phyloP scores from a whole-genome alignment of 1,140 invertebrate species.

The Nephila pilipes region DNA sequence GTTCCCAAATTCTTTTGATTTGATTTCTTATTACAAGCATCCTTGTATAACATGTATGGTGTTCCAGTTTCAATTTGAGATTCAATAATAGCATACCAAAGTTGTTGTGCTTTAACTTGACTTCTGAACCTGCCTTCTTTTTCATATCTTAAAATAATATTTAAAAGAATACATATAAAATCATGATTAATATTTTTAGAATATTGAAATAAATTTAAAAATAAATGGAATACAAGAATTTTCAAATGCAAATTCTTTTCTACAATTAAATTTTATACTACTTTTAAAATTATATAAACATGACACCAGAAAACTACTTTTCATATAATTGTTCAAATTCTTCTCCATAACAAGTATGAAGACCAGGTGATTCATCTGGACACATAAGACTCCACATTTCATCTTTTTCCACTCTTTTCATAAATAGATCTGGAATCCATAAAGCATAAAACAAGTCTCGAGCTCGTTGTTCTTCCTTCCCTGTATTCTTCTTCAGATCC shows the following conservation, averaged over 20 bases:
- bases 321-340: slow-evolving; percentile 95
- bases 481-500: slow-evolving; percentile 96
- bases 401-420: slow-evolving; percentile 95
- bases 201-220: neutral
- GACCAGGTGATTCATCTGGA: slow-evolving; percentile 94
- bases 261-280: too few relatives aligned
- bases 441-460: slow-evolving; percentile 98
- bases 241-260: too few relatives aligned
- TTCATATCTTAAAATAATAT: slow-evolving; percentile 87
- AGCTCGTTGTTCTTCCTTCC: slow-evolving; percentile 95
- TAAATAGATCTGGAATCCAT: slow-evolving; percentile 99
- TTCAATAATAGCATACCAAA: slow-evolving; percentile 97
- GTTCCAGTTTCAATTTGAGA: slow-evolving; percentile 99
- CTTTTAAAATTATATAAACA: neutral
- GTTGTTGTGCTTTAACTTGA: slow-evolving; percentile 91
- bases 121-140: slow-evolving; percentile 88
- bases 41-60: slow-evolving; percentile 99
- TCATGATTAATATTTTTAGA: too few relatives aligned
- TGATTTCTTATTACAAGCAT: slow-evolving; percentile 97
- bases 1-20: slow-evolving; percentile 99
- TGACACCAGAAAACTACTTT: slow-evolving; percentile 82
- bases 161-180: too few relatives aligned
- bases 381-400: slow-evolving; percentile 98
- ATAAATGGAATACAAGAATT: neutral
- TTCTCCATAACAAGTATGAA: slow-evolving; percentile 95